Base-by-base conservation (phyloP, 2,113 vertebrate genomes). In the Ovibos moschatus region DNA sequence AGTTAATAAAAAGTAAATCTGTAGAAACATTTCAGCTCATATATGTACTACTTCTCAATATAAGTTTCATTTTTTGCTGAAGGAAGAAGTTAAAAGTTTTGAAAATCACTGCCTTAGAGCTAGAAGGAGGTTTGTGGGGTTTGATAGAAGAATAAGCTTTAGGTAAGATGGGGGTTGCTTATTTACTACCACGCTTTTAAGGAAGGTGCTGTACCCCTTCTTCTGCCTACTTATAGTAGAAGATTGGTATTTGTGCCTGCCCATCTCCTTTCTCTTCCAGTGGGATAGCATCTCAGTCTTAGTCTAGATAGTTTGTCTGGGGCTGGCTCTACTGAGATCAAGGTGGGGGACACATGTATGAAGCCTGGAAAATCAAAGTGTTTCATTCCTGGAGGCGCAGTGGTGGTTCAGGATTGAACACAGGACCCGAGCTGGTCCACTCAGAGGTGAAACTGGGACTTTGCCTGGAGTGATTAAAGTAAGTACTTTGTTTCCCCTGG, bases 1-100 rank as follows among this genome's bases (percentile, higher is more conserved):
- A 82, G 58, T 33, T 55, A 84, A 33, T 96, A 60, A 79, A 97
- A 94, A 92, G 36, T 81, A 87, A 90, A 93, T 90, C n/a, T 58
- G 58, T 40, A 30, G 43, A 95, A 92, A 81, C 4, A 28, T 94
- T 96, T 96, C 78, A 90, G 36, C 84, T 94, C 55, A 40, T 67
- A 43, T 57, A 40, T 51, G 28, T 57, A 86, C 17, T 82, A 83
- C 19, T 55, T 95, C 13, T 83, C 33, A 58, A 30, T 62, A 64
- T n/a, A 53, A 83, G 64, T 81, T 89, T 86, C 62, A 47, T 25
- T 62, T 92, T 64, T 40, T 47, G 7, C 43, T 62, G 8, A 7
- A 58, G n/a, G 47, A 78, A 40, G 30, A 81, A 12, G 28, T 92
- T 53, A 79, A 92, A 64, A 30, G 40, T 50, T 91, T 74, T 91